A percentile compares a stretch with the other conserved stretches of the same genome.
These are phyloP conservation scores for Tangara arthus DNA, from an alignment of 2,797 vertebrate genomes.

Conservation along the genomic window DNA sequence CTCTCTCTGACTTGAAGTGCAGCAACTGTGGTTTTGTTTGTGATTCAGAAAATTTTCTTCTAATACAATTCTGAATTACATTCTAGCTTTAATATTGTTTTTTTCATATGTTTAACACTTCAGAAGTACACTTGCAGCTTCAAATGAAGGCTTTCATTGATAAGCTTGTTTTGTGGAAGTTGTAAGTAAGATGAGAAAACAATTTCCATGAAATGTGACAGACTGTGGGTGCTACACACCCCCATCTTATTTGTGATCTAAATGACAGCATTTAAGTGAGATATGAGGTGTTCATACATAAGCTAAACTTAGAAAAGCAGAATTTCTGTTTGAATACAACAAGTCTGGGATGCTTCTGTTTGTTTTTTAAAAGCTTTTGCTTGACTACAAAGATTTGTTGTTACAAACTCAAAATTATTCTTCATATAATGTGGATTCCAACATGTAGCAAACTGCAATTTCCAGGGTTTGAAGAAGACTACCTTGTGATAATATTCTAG, in stretches of 20 bases:
- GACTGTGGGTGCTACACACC: neutral
- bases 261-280: neutral
- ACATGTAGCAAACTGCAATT: neutral
- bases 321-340: neutral
- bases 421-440: neutral
- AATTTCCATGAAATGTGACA: neutral
- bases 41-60: neutral
- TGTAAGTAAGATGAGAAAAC: neutral
- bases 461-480: neutral
- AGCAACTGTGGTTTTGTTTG: neutral
- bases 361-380: neutral
- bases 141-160: neutral
- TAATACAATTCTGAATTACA: neutral
- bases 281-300: neutral
- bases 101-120: neutral
- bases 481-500: neutral
- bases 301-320: neutral
- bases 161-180: neutral
- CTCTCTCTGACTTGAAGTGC: neutral
- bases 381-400: neutral
- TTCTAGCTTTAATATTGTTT: neutral
- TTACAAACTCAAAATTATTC: neutral
- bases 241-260: neutral
- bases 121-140: neutral
- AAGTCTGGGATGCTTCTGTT: neutral